phyloP scores from a whole-genome alignment of 2,888 invertebrate genomes.

The Andrena flavipes region DNA sequence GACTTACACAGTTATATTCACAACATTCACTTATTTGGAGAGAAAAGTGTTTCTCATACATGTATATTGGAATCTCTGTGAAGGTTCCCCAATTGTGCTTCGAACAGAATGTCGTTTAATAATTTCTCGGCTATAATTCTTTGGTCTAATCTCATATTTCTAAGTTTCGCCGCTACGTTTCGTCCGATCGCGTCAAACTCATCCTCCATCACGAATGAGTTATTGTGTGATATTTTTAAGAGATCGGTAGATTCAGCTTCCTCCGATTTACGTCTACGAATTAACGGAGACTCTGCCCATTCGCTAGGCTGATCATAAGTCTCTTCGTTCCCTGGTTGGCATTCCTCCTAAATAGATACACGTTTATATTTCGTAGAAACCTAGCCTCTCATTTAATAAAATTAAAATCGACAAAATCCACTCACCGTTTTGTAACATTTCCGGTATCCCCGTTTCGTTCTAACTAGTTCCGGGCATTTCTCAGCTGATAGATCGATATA shows the following conservation, averaged over 20 bases:
- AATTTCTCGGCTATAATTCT: slow-evolving; percentile 85
- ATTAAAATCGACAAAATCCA: not conserved
- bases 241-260: slow-evolving; percentile 78
- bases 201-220: slow-evolving; percentile 78
- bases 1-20: slow-evolving; percentile 27
- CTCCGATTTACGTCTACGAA: slow-evolving; percentile 74
- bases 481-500: slow-evolving; percentile 80
- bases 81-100: slow-evolving; percentile 84
- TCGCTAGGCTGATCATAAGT: slow-evolving; percentile 73
- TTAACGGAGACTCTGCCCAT: slow-evolving; percentile 75
- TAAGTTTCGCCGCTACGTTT: slow-evolving; percentile 84
- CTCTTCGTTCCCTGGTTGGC: slow-evolving; percentile 75
- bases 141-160: slow-evolving; percentile 84
- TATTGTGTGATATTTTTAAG: slow-evolving; percentile 77
- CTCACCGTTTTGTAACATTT: slow-evolving; percentile 79
- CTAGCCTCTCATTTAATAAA: not conserved
- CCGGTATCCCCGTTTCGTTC: slow-evolving; percentile 78
- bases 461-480: slow-evolving; percentile 78
- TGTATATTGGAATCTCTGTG: slow-evolving; percentile 84
- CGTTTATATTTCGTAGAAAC: not conserved
- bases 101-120: slow-evolving; percentile 84
- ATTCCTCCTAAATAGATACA: slow-evolving; percentile 76
- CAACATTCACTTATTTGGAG: slow-evolving; percentile 13
- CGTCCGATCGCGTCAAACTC: slow-evolving; percentile 84
- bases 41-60: slow-evolving; percentile 69